A percentile compares a stretch with the other conserved stretches of the same genome.
phyloP scores from a whole-genome alignment of 1,140 invertebrate genomes.

The Sinella curviseta region DNA sequence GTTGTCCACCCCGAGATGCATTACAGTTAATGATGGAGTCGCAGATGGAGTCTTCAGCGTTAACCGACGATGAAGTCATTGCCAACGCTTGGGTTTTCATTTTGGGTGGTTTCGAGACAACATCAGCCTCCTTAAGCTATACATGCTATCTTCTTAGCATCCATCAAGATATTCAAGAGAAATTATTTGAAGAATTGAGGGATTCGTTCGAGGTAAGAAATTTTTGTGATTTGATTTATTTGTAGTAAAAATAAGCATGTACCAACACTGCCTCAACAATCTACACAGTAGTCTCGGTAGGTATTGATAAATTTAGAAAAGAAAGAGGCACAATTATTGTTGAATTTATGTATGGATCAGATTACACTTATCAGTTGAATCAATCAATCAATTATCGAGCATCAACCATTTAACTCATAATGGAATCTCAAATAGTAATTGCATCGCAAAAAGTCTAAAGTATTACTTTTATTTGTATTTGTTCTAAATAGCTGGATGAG shows the following conservation, averaged over 20 bases:
- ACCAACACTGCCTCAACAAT: not conserved
- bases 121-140: constrained; percentile 57
- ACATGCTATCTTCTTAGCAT: constrained; percentile 57
- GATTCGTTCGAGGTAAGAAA: constrained; percentile 34
- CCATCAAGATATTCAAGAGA: constrained; percentile 57
- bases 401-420: not conserved
- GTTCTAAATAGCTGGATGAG: constrained; percentile 51
- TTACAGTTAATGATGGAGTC: constrained; percentile 49
- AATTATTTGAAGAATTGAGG: constrained; percentile 52
- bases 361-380: too few species aligned
- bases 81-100: constrained; percentile 54
- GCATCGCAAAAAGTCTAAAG: not conserved
- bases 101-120: constrained; percentile 59
- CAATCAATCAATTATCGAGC: not conserved
- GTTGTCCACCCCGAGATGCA: constrained; percentile 29
- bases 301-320: too few species aligned
- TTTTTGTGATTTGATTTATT: not conserved
- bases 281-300: not conserved
- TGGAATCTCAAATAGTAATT: not conserved
- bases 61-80: constrained; percentile 16
- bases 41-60: not conserved
- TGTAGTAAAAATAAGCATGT: too few species aligned
- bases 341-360: too few species aligned
- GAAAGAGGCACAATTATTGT: too few species aligned
- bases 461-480: not conserved